Conservation (phyloP, 1,140 invertebrate species). For the Drosophila navojoa region DNA sequence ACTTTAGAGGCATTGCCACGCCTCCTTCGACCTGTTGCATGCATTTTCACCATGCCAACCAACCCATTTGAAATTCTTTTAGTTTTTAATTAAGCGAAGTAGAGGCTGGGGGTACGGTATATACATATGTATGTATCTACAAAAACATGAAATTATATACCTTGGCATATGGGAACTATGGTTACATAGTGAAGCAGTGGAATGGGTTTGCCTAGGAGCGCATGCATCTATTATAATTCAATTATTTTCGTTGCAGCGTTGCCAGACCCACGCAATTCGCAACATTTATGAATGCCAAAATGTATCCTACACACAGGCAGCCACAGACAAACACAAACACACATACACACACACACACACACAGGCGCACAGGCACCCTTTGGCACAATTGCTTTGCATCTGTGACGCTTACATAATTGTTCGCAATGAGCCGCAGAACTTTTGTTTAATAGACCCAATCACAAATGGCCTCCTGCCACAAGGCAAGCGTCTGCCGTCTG, state of each 20-base stretch:
- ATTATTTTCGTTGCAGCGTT: constrained; percentile 8
- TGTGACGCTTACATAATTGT: constrained; percentile 56
- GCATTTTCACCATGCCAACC: too few species aligned
- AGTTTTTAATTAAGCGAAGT: too few species aligned
- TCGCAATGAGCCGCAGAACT: constrained; percentile 58
- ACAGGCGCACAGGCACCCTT: not conserved
- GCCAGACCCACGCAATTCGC: constrained; percentile 4
- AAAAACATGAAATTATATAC: too few species aligned
- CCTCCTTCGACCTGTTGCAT: too few species aligned
- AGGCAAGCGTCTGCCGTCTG: not conserved
- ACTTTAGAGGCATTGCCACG: too few species aligned
- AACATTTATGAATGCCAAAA: constrained; percentile 7
- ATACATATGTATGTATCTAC: too few species aligned
- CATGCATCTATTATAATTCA: constrained; percentile 4
- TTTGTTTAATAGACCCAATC: constrained; percentile 80
- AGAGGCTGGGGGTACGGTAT: too few species aligned
- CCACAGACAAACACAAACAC: too few species aligned
- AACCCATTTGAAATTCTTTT: too few species aligned
- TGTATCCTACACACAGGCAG: not conserved
- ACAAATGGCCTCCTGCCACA: constrained; percentile 26
- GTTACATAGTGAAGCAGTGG: too few species aligned
- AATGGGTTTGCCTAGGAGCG: not conserved
- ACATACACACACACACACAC: not conserved
- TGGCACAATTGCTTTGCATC: constrained; percentile 11
- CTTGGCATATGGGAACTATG: too few species aligned